Percentiles rank a stretch among this genome's conserved stretches.
Conservation (phyloP, 2,888 invertebrate species). For the Platerodrilus igneus region DNA sequence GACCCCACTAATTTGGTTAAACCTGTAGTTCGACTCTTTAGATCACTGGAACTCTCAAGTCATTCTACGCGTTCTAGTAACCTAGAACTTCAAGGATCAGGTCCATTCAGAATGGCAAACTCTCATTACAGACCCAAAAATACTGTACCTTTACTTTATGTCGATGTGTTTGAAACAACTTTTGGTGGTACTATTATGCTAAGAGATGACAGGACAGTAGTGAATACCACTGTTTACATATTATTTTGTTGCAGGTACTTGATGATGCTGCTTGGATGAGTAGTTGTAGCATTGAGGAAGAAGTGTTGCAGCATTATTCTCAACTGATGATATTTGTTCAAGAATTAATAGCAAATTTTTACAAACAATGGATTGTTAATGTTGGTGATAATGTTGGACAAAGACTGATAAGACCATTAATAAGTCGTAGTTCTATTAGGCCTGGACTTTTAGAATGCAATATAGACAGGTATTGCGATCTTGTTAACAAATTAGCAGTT, state of each 20-base stretch:
- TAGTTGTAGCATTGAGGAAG: slow-evolving; percentile 65
- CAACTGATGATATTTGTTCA: slow-evolving; percentile 57
- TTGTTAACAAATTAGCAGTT: too few species aligned
- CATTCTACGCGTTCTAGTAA: too few species aligned
- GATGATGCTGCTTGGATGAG: slow-evolving; percentile 75
- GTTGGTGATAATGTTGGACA: slow-evolving; percentile 57
- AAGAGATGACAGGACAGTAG: too few species aligned
- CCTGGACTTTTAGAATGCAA: slow-evolving; percentile 72
- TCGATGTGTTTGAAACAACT: background rate
- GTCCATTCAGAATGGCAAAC: too few species aligned
- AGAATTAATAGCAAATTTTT: slow-evolving; percentile 52
- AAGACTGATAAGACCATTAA: slow-evolving; percentile 65
- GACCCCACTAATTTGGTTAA: too few species aligned
- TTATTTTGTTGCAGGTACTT: slow-evolving; percentile 63
- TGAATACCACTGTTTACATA: too few species aligned
- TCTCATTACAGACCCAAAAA: too few species aligned
- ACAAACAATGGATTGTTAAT: slow-evolving; percentile 55
- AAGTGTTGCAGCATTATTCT: slow-evolving; percentile 66
- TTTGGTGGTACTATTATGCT: too few species aligned
- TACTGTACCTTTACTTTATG: too few species aligned
- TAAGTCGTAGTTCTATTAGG: slow-evolving; percentile 61
- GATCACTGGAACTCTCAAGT: too few species aligned
- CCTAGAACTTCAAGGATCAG: too few species aligned
- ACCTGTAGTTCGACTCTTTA: too few species aligned
- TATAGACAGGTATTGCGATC: slow-evolving; percentile 70